A percentile compares a stretch with the other conserved stretches of the same genome.
These are phyloP conservation scores for Andrena minutula DNA, from an alignment of 2,888 invertebrate species.

Conservation along the genomic window DNA sequence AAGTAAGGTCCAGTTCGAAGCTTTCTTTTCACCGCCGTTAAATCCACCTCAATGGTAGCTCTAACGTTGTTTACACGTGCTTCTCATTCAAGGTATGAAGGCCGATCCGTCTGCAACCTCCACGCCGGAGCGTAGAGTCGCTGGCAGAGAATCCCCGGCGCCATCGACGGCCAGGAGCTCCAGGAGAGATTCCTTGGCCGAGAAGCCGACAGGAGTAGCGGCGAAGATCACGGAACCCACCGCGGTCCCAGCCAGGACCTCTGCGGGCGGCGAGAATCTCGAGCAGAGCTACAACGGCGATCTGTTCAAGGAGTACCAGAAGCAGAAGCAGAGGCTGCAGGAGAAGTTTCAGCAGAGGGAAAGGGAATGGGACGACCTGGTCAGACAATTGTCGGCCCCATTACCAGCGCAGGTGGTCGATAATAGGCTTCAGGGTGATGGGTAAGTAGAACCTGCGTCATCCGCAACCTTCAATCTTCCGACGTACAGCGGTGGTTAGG, in stretches of 20 bases:
- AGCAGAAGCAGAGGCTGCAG: conserved; percentile 90
- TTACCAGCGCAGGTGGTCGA: conserved; percentile 81
- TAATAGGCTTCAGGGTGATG: conserved; percentile 85
- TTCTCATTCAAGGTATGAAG: conserved; percentile 74
- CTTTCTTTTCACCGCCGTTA: too few species aligned
- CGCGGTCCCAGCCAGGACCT: conserved; percentile 74
- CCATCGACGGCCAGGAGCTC: conserved; percentile 90
- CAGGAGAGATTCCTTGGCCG: conserved; percentile 88
- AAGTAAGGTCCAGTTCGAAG: too few species aligned
- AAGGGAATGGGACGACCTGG: conserved; percentile 86
- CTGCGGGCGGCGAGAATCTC: conserved; percentile 82
- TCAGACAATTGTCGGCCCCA: conserved; percentile 85
- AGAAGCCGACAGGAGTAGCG: conserved; percentile 84
- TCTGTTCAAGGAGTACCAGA: conserved; percentile 92
- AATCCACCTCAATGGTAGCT: neutral
- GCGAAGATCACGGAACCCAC: conserved; percentile 83
- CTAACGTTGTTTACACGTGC: neutral
- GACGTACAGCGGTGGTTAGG: neutral
- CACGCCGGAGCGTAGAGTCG: conserved; percentile 88
- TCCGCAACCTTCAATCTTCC: neutral
- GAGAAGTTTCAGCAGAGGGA: conserved; percentile 87
- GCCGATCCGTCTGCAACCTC: conserved; percentile 86
- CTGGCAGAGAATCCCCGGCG: conserved; percentile 88
- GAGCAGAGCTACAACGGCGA: conserved; percentile 88
- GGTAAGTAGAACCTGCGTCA: conserved; percentile 82